phyloP scores from a whole-genome alignment of 2,113 vertebrate species.

The Zosterops borbonicus region DNA sequence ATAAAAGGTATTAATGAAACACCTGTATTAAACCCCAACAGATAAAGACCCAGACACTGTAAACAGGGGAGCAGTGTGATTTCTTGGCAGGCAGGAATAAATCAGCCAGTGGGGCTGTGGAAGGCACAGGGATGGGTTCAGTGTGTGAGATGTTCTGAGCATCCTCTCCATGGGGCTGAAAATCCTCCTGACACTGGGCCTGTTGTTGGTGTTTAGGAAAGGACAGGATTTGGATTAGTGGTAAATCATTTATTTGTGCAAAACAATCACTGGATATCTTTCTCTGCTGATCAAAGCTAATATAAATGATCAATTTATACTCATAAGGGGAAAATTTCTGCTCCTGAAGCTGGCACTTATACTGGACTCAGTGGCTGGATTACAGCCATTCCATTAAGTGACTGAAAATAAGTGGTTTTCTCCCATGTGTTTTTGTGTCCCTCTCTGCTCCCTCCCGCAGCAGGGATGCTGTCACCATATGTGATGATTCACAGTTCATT shows the following conservation, averaged over 20 bases:
- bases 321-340: not conserved
- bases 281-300: not conserved
- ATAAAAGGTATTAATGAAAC: not conserved
- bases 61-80: not conserved
- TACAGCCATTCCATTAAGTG: not conserved
- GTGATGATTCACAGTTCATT: constrained; percentile 71
- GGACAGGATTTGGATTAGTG: not conserved
- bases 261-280: not conserved
- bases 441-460: not conserved
- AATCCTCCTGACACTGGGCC: not conserved
- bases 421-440: not conserved
- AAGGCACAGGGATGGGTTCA: not conserved
- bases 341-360: not conserved
- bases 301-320: not conserved
- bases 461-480: constrained; percentile 58
- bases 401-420: constrained; percentile 9
- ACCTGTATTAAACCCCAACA: not conserved
- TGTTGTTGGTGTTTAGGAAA: not conserved
- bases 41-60: not conserved
- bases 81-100: not conserved
- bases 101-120: not conserved
- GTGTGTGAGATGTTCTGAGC: not conserved
- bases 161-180: not conserved
- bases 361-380: not conserved
- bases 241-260: not conserved